These are phyloP conservation scores for Drosophila fungiperda DNA, from an alignment of 2,888 invertebrate species.

Conservation along the genomic window DNA sequence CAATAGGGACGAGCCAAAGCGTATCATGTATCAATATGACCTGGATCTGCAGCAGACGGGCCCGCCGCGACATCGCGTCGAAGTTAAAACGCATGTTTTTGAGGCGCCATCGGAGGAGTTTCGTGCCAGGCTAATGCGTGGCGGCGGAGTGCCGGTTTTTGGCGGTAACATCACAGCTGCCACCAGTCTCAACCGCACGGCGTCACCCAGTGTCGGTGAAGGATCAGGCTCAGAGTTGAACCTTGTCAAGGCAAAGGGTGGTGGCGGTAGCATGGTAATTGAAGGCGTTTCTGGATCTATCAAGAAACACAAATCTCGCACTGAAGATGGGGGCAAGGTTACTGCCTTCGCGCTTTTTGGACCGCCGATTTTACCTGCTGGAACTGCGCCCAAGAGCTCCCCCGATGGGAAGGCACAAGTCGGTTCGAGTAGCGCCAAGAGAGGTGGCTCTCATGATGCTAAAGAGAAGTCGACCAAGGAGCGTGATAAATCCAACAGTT, in stretches of 20 bases:
- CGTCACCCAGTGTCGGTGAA: constrained; percentile 58
- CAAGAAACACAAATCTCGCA: constrained; percentile 88
- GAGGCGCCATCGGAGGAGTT: constrained; percentile 95
- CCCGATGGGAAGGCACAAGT: constrained; percentile 67
- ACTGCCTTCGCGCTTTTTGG: constrained; percentile 93
- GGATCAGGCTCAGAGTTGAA: constrained; percentile 57
- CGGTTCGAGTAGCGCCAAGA: constrained; percentile 42
- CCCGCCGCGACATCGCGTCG: constrained; percentile 89
- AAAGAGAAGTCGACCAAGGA: constrained; percentile 82
- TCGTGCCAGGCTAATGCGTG: constrained; percentile 93
- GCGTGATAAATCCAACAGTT: constrained; percentile 74
- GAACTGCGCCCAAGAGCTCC: constrained; percentile 85
- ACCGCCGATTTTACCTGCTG: constrained; percentile 86
- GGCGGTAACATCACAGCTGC: constrained; percentile 42
- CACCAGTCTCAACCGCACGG: constrained; percentile 55
- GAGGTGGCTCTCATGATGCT: constrained; percentile 62
- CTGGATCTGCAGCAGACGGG: constrained; percentile 92
- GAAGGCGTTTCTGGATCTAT: constrained; percentile 40
- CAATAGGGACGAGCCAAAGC: constrained; percentile 96
- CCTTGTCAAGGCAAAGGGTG: constrained; percentile 89
- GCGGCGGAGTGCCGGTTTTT: constrained; percentile 89
- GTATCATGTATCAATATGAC: constrained; percentile 93
- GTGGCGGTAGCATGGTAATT: constrained; percentile 39
- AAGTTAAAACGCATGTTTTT: constrained; percentile 94
- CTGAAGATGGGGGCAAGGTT: constrained; percentile 86